Percentiles rank a stretch among this genome's conserved stretches.
Evolutionary conservation across 2,797 vertebrate species (phyloP).

Genomic region (Tarsius wallacei): DNA sequence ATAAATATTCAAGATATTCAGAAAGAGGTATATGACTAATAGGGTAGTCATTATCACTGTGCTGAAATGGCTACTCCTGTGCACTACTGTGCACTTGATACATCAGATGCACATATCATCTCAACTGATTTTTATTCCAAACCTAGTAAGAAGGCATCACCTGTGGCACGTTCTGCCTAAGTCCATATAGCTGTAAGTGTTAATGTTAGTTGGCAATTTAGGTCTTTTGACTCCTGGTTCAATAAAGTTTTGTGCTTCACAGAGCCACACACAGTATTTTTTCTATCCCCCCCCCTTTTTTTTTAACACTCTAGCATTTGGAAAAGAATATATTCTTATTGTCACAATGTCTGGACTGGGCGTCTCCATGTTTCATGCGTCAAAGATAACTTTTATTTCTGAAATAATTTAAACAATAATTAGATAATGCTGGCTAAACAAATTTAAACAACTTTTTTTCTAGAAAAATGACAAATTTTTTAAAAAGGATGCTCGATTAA

Average conservation of each 20-base stretch:
- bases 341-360: not conserved
- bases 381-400: not conserved
- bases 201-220: not conserved
- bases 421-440: not conserved
- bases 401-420: not conserved
- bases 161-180: not conserved
- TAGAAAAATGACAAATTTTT: not conserved
- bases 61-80: not conserved
- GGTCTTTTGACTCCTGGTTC: not conserved
- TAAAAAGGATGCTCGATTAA: not conserved
- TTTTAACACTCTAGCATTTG: not conserved
- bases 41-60: not conserved
- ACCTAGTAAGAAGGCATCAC: not conserved
- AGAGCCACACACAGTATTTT: not conserved
- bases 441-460: not conserved
- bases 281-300: not conserved
- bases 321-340: not conserved
- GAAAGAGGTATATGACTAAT: not conserved
- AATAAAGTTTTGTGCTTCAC: not conserved
- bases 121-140: not conserved
- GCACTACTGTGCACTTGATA: not conserved
- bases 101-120: not conserved
- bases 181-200: not conserved
- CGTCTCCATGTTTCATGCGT: not conserved
- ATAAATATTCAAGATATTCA: constrained; percentile 18